Base-by-base conservation (phyloP, 1,140 invertebrate genomes). In the Drosophila pruinosa region DNA sequence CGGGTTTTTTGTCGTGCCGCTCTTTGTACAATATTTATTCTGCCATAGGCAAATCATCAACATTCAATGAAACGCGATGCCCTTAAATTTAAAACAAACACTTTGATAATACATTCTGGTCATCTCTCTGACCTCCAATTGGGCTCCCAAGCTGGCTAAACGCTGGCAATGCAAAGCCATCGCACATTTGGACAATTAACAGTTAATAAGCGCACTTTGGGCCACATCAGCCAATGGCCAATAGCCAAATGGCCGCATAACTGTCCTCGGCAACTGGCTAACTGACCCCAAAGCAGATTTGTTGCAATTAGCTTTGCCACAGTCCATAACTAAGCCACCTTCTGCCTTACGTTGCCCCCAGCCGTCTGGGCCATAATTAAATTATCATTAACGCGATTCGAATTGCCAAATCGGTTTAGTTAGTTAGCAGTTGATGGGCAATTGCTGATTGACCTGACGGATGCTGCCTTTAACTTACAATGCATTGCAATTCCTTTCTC, bases 241-340 rank as follows among this genome's bases (percentile, higher is more conserved):
- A 15, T 22, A 12, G 2, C 21, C 10, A n/a, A 3, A 17, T 3
- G 56, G 36, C 19, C 21, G 47, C 28, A 43, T 48, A 48, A 61
- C 38, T 34, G 22, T 43, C 48, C 56, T 24, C 41, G 48, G 54
- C n/a, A 26, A 38, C 57, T 57, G 57, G 38, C 81, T 63, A 80
- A 86, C 59, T 70, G 69, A 80, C 76, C 80, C 81, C 73, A 85
- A 72, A 85, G 72, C 77, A 73, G 81, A 85, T 85, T 86, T 86
- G 61, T 39, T 80, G 80, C 73, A 85, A 85, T 85, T 85, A 86
- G 72, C 72, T 54, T 52, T 41, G 81, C 81, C 80, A 34, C 81
- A 80, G 59, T 47, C 15, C 54, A 39, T 86, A 72, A 24, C 53
- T 86, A 86, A 80, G 67, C 81, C 58, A 8, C 45, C 38, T 43